Conservation (phyloP, 1,140 invertebrate genomes). For the Tribolium castaneum region DNA sequence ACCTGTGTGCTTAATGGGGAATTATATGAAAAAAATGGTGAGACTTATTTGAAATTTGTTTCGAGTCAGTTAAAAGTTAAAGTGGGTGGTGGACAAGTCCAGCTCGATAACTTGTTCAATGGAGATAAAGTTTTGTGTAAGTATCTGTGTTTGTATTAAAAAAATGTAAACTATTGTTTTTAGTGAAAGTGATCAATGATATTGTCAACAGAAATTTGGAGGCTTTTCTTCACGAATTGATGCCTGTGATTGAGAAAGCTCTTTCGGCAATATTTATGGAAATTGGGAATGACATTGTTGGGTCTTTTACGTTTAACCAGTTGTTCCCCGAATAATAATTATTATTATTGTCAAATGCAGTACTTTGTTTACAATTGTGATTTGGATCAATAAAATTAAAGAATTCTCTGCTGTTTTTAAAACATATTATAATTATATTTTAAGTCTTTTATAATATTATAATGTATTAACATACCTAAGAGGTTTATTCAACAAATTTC, state of each 20-base stretch:
- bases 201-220: constrained; percentile 74
- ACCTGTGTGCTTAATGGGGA: constrained; percentile 65
- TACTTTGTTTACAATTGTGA: not conserved
- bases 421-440: no score
- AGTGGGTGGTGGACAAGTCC: constrained; percentile 69
- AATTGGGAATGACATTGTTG: constrained; percentile 70
- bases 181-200: constrained; percentile 69
- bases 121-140: constrained; percentile 69
- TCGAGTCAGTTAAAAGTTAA: constrained; percentile 68
- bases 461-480: no score
- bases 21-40: constrained; percentile 64
- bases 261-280: constrained; percentile 68
- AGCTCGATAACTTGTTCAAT: constrained; percentile 73
- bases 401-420: no score
- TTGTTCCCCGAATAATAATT: no score
- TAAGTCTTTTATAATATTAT: no score
- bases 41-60: constrained; percentile 67
- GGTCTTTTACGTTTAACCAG: constrained; percentile 67
- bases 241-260: constrained; percentile 70
- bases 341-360: no score
- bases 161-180: no score
- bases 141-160: constrained; percentile 33
- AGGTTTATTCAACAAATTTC: no score
- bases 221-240: constrained; percentile 69
- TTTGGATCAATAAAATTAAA: not conserved